Evolutionary conservation across 2,113 vertebrate species (phyloP).

Genomic region (Dendrocopos noguchii): DNA sequence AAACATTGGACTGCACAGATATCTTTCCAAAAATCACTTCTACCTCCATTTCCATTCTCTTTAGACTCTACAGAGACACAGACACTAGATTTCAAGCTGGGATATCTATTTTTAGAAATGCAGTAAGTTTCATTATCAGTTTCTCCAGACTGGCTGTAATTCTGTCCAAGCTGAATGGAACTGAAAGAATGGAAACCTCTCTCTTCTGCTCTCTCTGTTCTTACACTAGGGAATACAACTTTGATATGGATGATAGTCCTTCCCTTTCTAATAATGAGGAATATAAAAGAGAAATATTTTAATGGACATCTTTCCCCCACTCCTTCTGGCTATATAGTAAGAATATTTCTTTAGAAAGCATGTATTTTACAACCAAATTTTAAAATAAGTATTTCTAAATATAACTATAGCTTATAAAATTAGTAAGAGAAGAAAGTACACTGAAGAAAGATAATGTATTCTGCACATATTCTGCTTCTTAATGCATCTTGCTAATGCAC

Average conservation of each 20-base stretch:
- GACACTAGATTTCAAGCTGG: background rate
- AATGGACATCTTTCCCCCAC: accelerated
- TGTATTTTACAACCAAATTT: background rate
- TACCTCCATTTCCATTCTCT: background rate
- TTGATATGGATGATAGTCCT: background rate
- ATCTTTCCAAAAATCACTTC: background rate
- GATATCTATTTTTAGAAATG: background rate
- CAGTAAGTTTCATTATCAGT: background rate
- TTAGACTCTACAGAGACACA: background rate
- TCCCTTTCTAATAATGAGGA: background rate
- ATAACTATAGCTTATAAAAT: background rate
- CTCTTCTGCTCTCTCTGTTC: background rate
- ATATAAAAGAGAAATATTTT: background rate
- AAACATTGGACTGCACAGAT: background rate
- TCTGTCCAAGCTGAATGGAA: background rate
- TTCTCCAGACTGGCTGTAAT: background rate
- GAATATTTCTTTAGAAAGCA: background rate
- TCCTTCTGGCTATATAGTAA: accelerated
- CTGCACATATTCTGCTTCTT: background rate
- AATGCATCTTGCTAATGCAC: background rate
- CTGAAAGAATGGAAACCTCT: background rate
- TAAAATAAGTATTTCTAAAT: background rate
- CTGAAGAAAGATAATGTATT: background rate
- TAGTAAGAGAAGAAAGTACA: background rate
- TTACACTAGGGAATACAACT: background rate